phyloP scores from a whole-genome alignment of 2,888 invertebrate species.

The Petrolisthes cinctipes region DNA sequence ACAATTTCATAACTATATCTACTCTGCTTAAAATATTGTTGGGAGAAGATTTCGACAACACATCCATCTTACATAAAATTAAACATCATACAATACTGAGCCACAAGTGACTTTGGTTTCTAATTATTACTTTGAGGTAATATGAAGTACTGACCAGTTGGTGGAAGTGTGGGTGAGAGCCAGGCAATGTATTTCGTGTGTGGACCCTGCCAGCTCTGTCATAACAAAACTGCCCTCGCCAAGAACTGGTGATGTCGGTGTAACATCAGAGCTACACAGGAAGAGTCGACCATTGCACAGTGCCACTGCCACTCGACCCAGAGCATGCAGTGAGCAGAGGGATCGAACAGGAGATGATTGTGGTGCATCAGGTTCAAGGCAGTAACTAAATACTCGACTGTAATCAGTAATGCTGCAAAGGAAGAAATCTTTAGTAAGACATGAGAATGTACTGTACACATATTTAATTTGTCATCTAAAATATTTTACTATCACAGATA shows the following conservation, averaged over 20 bases:
- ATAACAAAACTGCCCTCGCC: slow-evolving; percentile 83
- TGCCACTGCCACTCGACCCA: slow-evolving; percentile 85
- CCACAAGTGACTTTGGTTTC: too few species aligned
- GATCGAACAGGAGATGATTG: slow-evolving; percentile 76
- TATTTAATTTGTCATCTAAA: background rate
- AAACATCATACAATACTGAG: too few species aligned
- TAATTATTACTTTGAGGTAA: too few species aligned
- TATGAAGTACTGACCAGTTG: slow-evolving; percentile 68
- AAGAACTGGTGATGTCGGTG: slow-evolving; percentile 75
- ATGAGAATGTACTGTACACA: background rate
- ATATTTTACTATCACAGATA: background rate
- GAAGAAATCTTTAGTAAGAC: background rate
- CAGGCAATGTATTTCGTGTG: slow-evolving; percentile 77
- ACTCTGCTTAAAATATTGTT: too few species aligned
- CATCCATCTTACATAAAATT: too few species aligned
- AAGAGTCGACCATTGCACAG: slow-evolving; percentile 78
- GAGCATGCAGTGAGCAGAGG: slow-evolving; percentile 77
- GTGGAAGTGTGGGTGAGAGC: slow-evolving; percentile 74
- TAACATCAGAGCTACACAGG: slow-evolving; percentile 70
- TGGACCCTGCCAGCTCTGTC: slow-evolving; percentile 80
- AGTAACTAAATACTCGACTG: slow-evolving; percentile 76
- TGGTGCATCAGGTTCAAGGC: slow-evolving; percentile 77
- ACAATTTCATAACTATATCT: too few species aligned
- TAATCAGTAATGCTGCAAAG: slow-evolving; percentile 73
- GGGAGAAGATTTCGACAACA: too few species aligned